phyloP scores from a whole-genome alignment of 2,888 invertebrate species.

The Calameuta idolon region DNA sequence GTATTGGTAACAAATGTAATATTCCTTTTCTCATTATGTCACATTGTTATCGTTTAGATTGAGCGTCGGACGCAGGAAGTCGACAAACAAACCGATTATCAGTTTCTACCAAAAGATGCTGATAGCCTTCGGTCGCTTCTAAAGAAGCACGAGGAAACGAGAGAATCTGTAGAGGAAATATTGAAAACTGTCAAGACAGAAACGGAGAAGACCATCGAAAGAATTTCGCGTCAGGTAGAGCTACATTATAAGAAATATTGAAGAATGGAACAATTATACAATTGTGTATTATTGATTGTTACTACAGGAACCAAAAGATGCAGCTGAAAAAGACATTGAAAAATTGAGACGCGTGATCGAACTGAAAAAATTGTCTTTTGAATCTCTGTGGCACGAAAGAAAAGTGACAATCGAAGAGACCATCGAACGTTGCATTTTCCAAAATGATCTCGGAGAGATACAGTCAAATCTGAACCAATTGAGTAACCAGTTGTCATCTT shows the following conservation, averaged over 20 bases:
- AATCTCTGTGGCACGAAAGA: conserved; percentile 73
- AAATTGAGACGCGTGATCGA: conserved; percentile 75
- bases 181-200: conserved; percentile 76
- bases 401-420: conserved; percentile 72
- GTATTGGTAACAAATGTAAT: conserved; percentile 69
- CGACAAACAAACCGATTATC: conserved; percentile 35
- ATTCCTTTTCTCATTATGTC: conserved; percentile 12
- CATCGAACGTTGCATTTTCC: conserved; percentile 75
- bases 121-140: conserved; percentile 70
- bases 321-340: conserved; percentile 77
- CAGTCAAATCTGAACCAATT: conserved; percentile 78
- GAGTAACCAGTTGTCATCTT: conserved; percentile 73
- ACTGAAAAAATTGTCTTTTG: conserved; percentile 74
- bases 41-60: conserved; percentile 4
- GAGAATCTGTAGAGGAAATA: conserved; percentile 75
- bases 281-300: neutral
- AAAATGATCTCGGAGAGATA: conserved; percentile 77
- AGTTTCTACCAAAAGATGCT: conserved; percentile 65
- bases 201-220: conserved; percentile 76
- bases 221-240: conserved; percentile 68
- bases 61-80: neutral
- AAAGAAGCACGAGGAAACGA: conserved; percentile 75
- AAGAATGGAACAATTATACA: neutral
- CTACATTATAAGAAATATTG: neutral
- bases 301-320: conserved; percentile 73